Percentiles rank a stretch among this genome's conserved stretches.
Conservation (phyloP, 2,888 invertebrate species). For the Sinotaia quadrata region DNA sequence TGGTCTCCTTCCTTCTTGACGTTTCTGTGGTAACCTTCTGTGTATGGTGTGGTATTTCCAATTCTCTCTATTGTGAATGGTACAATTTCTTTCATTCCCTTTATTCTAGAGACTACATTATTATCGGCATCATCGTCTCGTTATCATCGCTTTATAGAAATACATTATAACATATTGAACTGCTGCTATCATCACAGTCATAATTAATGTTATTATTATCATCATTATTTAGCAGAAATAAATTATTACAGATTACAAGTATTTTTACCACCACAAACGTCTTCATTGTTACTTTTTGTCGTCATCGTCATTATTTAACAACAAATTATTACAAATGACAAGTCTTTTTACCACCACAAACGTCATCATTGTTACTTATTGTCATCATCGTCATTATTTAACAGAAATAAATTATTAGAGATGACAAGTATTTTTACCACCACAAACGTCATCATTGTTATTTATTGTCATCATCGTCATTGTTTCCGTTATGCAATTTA, state of each 20-base stretch:
- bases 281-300: neutral
- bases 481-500: too few relatives aligned
- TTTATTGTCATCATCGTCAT: neutral
- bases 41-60: too few relatives aligned
- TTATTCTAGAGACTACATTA: too few relatives aligned
- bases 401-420: too few relatives aligned
- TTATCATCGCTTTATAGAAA: too few relatives aligned
- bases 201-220: neutral
- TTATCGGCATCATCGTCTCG: too few relatives aligned
- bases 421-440: neutral
- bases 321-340: too few relatives aligned
- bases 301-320: neutral
- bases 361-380: neutral
- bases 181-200: neutral
- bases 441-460: constrained; percentile 2
- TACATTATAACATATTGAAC: neutral
- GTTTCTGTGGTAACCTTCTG: too few relatives aligned
- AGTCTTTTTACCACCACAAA: neutral
- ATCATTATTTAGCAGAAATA: neutral
- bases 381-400: neutral
- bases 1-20: too few relatives aligned
- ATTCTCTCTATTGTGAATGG: too few relatives aligned
- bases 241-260: neutral
- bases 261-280: neutral
- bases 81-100: too few relatives aligned